A percentile compares a stretch with the other conserved stretches of the same genome.
phyloP scores from a whole-genome alignment of 64 coral and sea anemone species.

The Pocillopora damicornis region DNA sequence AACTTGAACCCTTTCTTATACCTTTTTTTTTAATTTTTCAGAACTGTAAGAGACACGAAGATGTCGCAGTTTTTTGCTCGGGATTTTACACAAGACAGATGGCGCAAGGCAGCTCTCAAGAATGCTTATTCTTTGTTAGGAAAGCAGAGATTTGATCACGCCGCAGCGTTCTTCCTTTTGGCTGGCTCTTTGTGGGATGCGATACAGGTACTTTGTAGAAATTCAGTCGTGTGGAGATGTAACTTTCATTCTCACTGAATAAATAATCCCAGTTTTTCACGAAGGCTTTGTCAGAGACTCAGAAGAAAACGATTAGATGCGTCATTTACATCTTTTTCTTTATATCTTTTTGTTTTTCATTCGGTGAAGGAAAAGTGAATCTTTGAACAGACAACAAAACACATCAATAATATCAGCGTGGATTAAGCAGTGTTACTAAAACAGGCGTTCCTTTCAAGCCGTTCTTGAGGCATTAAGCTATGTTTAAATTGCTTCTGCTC shows the following conservation, averaged over 20 bases:
- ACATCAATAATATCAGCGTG: no score
- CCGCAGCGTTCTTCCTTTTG: constrained; percentile 93
- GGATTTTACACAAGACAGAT: constrained; percentile 85
- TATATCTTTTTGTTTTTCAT: background rate
- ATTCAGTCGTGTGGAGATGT: no score
- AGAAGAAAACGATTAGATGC: no score
- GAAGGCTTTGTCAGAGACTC: no score
- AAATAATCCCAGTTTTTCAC: no score
- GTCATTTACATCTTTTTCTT: background rate
- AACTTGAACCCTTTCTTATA: background rate
- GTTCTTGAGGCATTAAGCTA: background rate
- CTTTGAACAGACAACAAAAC: no score
- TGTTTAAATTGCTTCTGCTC: background rate
- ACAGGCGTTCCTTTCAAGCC: background rate
- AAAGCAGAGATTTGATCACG: constrained; percentile 98
- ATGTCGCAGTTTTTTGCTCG: constrained; percentile 93
- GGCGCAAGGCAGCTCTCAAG: constrained; percentile 96
- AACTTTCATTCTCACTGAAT: no score
- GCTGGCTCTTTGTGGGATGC: constrained; percentile 96
- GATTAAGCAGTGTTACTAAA: no score
- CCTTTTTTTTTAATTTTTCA: constrained; percentile 6
- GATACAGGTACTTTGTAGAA: constrained; percentile 55
- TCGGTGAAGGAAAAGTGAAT: no score
- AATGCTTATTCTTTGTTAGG: constrained; percentile 92
- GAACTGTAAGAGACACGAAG: constrained; percentile 81